Evolutionary conservation across 2,888 invertebrate species (phyloP), one percentile per base, ranked within the genome.

Genomic region (Drosophila bunnanda): DNA sequence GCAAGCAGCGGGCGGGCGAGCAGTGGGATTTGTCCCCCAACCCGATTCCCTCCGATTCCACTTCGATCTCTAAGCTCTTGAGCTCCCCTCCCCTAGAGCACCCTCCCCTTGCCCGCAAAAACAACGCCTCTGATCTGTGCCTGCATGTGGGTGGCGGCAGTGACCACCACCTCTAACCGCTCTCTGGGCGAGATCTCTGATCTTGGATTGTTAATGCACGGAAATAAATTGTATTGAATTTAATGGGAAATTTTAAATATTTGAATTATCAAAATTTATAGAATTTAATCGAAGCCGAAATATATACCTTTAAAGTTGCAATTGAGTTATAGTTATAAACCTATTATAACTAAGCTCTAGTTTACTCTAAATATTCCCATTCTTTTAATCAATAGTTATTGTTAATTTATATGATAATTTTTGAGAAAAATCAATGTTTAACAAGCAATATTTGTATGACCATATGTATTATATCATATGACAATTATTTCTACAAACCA

Each of bases 101-200:
- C 20, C 25, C n/a, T 22, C 20, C 52, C 20, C 3, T 12, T 2
- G 13, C 25, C 53, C 38, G 17, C 52, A 30, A 34, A 8, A 34
- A 53, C n/a, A 58, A 58, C 59, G 59, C 59, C 55, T 72, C 30
- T 43, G 59, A 53, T 55, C 22, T 62, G 52, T 25, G 41, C 44
- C 62, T 56, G 75, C 62, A 79, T 82, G 84, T 84, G 84, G 84
- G 84, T 84, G 89, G 87, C 79, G 55, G 46, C 46, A 68, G 34
- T 67, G 66, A 46, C 66, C 66, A 67, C 68, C 80, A 67, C 68
- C 80, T 43, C 68, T 64, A 79, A 76, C 62, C 53, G 66, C 66
- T 67, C 66, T 66, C 44, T 44, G 53, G 30, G 30, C 28, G 30
- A 54, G 54, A 55, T 55, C 44, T 68, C 36, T 25, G 55, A 68